Evolutionary conservation across 1,140 invertebrate species (phyloP), one percentile per base, ranked within the genome.

Genomic region (Cepaea nemoralis): DNA sequence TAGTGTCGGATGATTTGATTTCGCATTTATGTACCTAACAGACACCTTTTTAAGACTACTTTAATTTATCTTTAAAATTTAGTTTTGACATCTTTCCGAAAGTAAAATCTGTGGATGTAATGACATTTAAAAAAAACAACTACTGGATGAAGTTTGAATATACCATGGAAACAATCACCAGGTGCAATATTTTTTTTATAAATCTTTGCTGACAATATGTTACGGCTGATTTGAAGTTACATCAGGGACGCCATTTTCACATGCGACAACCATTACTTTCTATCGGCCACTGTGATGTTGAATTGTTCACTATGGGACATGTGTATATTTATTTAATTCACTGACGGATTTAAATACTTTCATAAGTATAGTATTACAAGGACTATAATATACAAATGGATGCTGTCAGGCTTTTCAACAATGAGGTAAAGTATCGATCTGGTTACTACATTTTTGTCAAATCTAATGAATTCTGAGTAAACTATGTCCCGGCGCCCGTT

Each of bases 351-450:
- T 63, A 16, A 31, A 63, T 22, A 31, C 33, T 63, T 63, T 63
- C 27, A 27, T 0, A 27, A 12, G 16, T 63, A 10, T 45, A 59
- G 12, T 63, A 12, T 63, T 63, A 1, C 10, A 19, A 2, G 59
- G 59, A 63, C 6, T 63, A 63, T 19, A 63, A 31, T 6, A 1
- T 31, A 27, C 16, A 1, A 39, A 70, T 70, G 69, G 69, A 70
- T 1, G 69, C 69, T 22, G 69, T 70, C n/a, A 39, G 69, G 40
- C 35, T 37, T 70, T 70, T 70, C 69, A 70, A 70, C 27, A 70
- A 70, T 70, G 69, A 70, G 69, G 69, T 70, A 40, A 70, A 22
- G 12, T n/a, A n/a, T 27, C 10, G n/a, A n/a, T n/a, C n/a, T n/a
- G n/a, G n/a, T n/a, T n/a, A n/a, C n/a, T n/a, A n/a, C n/a, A n/a